These are phyloP conservation scores for Agrotis segetum DNA, from an alignment of 2,888 invertebrate genomes.

Conservation along the genomic window DNA sequence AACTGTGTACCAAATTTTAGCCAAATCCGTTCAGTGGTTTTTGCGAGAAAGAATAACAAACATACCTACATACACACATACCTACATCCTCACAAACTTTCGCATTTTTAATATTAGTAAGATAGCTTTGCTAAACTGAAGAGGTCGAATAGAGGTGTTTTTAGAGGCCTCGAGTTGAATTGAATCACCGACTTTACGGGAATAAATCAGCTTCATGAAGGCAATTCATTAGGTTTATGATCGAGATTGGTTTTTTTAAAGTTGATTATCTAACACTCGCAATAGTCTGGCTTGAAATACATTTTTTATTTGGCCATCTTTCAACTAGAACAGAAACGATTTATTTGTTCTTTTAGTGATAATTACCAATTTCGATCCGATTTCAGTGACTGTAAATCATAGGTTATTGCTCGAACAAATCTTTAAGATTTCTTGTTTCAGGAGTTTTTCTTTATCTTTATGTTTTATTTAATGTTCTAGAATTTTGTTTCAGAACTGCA, in stretches of 20 bases:
- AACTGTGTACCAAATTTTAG: too few relatives aligned
- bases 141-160: not conserved
- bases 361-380: not conserved
- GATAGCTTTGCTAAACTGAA: too few relatives aligned
- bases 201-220: not conserved
- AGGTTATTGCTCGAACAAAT: not conserved
- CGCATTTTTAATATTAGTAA: too few relatives aligned
- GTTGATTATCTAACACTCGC: not conserved
- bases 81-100: too few relatives aligned
- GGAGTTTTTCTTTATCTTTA: not conserved
- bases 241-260: not conserved
- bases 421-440: not conserved
- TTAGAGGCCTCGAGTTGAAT: not conserved
- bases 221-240: not conserved
- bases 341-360: not conserved
- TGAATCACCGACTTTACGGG: not conserved
- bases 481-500: too few relatives aligned
- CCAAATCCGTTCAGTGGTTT: too few relatives aligned
- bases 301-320: not conserved
- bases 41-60: too few relatives aligned
- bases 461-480: not conserved
- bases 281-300: not conserved
- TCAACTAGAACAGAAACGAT: not conserved
- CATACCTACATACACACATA: too few relatives aligned
- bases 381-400: not conserved